Evolutionary conservation across 2,113 vertebrate species (phyloP), one percentile per base, ranked within the genome.

Genomic region (Bubo blakistoni): DNA sequence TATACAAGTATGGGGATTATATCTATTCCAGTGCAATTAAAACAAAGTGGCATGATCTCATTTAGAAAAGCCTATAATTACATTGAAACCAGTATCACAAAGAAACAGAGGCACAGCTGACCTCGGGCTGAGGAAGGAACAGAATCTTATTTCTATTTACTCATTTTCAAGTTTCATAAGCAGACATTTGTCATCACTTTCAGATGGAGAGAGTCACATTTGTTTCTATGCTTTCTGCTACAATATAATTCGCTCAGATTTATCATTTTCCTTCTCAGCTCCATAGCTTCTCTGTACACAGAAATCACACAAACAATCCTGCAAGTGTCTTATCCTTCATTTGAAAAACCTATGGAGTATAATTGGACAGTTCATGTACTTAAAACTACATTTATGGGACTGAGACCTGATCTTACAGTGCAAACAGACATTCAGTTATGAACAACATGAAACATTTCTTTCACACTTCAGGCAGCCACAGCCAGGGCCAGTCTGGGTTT

Each of bases 291-390:
- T 47, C 46, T 62, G 30, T 10, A 77, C 19, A 26, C 1, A 25
- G 30, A 69, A 26, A 71, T 15, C 52, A 32, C 6, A 57, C 1
- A 49, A 55, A 19, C 16, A 86, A 52, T 20, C 36, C 52, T 70
- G 4, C 25, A 42, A 63, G 13, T 2, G 4, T 40, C 24, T 26
- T 40, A 47, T 2, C 15, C 20, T n/a, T 67, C 30, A 38, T 51
- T 4, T 44, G 14, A 25, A 80, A 74, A 63, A 15, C 2, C 21
- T 38, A 16, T 0, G 0, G 5, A 51, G 14, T 13, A 8, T 5
- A 42, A 51, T 1, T 42, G 15, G 10, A 13, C 25, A 11, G 25
- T 22, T 58, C 42, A 42, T 29, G 3, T 26, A 47, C 10, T 36
- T 55, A 32, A 46, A 19, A 22, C 22, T 34, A 2, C 29, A 25